Conservation (phyloP, 2,113 vertebrate species). For the Amazona vittata region DNA sequence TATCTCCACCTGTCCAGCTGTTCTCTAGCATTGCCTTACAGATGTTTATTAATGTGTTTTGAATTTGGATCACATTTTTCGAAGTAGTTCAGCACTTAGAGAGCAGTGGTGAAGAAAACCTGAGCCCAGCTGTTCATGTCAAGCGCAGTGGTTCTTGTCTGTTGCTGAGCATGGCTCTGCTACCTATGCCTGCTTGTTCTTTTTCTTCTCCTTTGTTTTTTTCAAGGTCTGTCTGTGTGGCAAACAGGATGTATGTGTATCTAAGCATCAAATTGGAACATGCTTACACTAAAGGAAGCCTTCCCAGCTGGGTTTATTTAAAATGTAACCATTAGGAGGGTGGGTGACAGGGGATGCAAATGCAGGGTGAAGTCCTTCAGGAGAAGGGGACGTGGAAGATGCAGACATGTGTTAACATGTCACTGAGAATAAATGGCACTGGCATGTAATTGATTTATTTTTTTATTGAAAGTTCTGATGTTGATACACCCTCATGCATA, state of each 20-base stretch:
- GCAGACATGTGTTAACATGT: background rate
- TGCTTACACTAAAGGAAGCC: slow-evolving; percentile 17
- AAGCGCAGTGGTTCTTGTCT: background rate
- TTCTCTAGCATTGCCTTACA: background rate
- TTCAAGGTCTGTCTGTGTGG: background rate
- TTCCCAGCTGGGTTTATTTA: slow-evolving; percentile 8
- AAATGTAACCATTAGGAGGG: background rate
- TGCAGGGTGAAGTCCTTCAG: background rate
- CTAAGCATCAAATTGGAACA: background rate
- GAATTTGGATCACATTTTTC: background rate
- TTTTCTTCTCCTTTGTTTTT: background rate
- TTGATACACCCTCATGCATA: accelerated
- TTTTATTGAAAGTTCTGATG: background rate
- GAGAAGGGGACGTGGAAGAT: background rate
- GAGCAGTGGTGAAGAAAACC: background rate
- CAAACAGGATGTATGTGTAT: slow-evolving; percentile 28
- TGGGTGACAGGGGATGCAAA: background rate
- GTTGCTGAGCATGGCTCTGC: accelerated
- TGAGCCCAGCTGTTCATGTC: background rate
- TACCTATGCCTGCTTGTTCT: background rate
- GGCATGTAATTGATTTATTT: background rate
- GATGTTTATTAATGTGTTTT: background rate
- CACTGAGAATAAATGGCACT: background rate
- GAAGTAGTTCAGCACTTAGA: background rate
- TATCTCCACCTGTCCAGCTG: background rate